Base-by-base conservation (phyloP, 2,888 invertebrate genomes). In the Cordilura impudica region DNA sequence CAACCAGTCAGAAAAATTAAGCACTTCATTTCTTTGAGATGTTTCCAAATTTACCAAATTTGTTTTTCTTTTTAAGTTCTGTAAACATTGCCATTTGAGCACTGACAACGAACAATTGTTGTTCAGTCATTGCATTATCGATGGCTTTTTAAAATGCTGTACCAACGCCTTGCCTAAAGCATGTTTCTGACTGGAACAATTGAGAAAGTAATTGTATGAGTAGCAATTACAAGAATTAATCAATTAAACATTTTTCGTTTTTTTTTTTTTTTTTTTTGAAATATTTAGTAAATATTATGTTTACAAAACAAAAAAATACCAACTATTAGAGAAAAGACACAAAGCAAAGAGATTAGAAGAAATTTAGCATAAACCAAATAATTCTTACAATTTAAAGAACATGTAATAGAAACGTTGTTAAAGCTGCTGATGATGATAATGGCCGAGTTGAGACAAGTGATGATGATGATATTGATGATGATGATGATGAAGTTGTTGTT, bases 381-480 rank as follows among this genome's bases (percentile, higher is more conserved):
- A 29, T 72, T 75, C 71, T 79, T 79, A 79, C 75, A 79, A 67
- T 71, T 71, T 71, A 79, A 79, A 56, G 79, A 75, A 45, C 75
- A 79, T 60, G 79, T 75, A 72, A 79, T 58, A 79, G 75, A 74
- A 78, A 69, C 78, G 71, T 73, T 78, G 76, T 78, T 81, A 78
- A 78, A 81, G 81, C 75, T 81, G 81, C 75, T 81, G 81, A 71
- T 81, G 81, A 74, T 81, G 80, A 67, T 80, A 75, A 10, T 81
- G 82, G 47, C 75, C 63, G 45, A 66, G 67, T 72, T 78, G 70
- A 47, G 77, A 54, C 67, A 78, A 56, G 54, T 79, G 72, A 39
- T 66, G 74, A 23, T 75, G 78, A 56, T 78, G 82, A 39, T 71
- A 72, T 29, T 70, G 76, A 1, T 47, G 69, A 19, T 76, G 76